These are phyloP conservation scores for Andrena praecox DNA, from an alignment of 2,888 invertebrate genomes.

Conservation along the genomic window DNA sequence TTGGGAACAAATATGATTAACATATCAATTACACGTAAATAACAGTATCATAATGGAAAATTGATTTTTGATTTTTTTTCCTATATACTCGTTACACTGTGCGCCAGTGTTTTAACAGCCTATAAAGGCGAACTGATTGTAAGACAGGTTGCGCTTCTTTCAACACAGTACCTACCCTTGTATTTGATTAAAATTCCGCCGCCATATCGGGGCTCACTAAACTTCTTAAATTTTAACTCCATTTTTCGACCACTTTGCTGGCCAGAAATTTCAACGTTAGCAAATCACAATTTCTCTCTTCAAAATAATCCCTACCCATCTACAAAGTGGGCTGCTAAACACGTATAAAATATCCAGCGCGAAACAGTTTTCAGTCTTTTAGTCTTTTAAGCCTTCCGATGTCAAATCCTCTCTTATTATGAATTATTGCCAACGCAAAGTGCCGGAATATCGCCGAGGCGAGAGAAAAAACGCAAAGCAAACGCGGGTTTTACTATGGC, in stretches of 20 bases:
- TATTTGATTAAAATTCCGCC: not conserved
- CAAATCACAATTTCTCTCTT: not conserved
- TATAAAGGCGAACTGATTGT: no score
- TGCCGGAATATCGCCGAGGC: not conserved
- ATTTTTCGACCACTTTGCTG: not conserved
- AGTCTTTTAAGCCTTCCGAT: not conserved
- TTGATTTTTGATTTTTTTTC: no score
- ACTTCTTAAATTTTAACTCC: not conserved
- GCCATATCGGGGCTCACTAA: not conserved
- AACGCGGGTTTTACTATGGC: not conserved
- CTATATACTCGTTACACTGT: no score
- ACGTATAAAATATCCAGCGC: not conserved
- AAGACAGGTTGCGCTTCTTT: not conserved
- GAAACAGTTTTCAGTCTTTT: not conserved
- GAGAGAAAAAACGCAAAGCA: not conserved
- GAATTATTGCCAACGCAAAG: not conserved
- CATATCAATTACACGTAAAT: no score
- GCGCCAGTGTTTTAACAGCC: no score
- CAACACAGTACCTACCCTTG: not conserved
- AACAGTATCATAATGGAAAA: no score
- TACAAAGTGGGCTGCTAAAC: not conserved
- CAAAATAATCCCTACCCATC: not conserved
- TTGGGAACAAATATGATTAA: no score
- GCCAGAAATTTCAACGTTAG: not conserved
- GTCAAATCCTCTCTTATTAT: not conserved